phyloP scores from a whole-genome alignment of 1,140 invertebrate genomes.

The Leptinotarsa defecta region DNA sequence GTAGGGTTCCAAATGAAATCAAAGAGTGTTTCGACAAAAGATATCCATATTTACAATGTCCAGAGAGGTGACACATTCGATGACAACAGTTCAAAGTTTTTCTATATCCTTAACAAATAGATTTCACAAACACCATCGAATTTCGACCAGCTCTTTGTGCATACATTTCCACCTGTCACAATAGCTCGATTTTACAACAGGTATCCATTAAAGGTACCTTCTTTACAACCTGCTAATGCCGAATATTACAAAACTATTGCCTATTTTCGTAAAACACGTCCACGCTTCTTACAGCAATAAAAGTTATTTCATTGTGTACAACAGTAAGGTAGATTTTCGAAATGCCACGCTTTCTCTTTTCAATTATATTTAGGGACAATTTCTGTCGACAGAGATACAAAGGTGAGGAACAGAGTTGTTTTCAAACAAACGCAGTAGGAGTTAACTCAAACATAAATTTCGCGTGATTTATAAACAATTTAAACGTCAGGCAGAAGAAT shows the following conservation, averaged over 20 bases:
- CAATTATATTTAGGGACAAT: slow-evolving; percentile 5
- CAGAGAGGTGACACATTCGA: no score
- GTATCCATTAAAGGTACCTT: slow-evolving; percentile 3
- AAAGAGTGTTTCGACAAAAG: no score
- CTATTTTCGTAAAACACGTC: slow-evolving; percentile 6
- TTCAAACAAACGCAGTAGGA: slow-evolving; percentile 3
- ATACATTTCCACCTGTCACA: neutral
- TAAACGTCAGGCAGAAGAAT: neutral
- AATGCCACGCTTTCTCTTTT: neutral
- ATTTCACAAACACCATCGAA: neutral
- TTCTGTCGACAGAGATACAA: neutral
- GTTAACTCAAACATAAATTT: neutral
- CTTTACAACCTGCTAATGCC: slow-evolving; percentile 7
- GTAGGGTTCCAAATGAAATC: no score
- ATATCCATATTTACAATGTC: no score
- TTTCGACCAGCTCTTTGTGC: neutral
- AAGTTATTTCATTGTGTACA: neutral
- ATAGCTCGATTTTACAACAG: slow-evolving; percentile 3
- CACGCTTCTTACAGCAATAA: slow-evolving; percentile 5
- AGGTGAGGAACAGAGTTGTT: neutral
- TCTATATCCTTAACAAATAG: neutral
- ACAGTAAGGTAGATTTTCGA: neutral
- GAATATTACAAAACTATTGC: slow-evolving; percentile 1
- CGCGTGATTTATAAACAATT: neutral
- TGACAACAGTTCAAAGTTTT: no score